These are phyloP conservation scores for Tubulanus polymorphus DNA, from an alignment of 2,888 invertebrate species.

Conservation along the genomic window DNA sequence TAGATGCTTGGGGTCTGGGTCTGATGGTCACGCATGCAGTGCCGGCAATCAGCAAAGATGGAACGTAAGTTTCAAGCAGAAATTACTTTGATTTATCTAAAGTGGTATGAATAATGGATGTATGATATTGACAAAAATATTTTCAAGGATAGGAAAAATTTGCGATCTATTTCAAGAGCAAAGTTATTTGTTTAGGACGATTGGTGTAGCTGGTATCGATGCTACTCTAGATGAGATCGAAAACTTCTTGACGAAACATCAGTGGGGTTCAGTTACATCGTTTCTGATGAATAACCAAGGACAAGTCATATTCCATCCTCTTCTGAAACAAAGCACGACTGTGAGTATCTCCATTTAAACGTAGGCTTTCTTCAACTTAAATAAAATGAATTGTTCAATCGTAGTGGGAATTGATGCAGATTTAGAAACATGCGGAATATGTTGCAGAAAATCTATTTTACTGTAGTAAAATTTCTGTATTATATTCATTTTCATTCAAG, in stretches of 20 bases:
- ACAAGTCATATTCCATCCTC: conserved; percentile 54
- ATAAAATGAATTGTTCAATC: too few species aligned
- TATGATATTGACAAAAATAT: too few species aligned
- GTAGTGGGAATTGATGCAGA: too few species aligned
- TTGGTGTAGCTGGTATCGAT: conserved; percentile 55
- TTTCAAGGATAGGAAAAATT: too few species aligned
- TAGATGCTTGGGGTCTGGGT: conserved; percentile 53
- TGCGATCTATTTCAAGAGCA: neutral
- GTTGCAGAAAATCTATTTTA: too few species aligned
- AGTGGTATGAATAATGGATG: too few species aligned
- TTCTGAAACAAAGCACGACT: conserved; percentile 51
- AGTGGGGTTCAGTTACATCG: conserved; percentile 54
- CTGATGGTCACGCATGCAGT: conserved; percentile 54
- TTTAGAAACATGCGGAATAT: too few species aligned
- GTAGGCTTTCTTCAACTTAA: too few species aligned
- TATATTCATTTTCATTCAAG: neutral
- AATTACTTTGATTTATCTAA: too few species aligned
- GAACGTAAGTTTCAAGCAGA: conserved; percentile 31
- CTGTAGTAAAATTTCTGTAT: too few species aligned
- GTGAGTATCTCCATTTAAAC: too few species aligned
- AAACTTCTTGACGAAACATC: conserved; percentile 50
- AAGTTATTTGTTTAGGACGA: conserved; percentile 32
- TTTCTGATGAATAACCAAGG: conserved; percentile 54
- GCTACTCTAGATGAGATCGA: conserved; percentile 54
- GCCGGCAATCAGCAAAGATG: conserved; percentile 47